Conservation (phyloP, 2,113 vertebrate genomes). For the Upupa epops region DNA sequence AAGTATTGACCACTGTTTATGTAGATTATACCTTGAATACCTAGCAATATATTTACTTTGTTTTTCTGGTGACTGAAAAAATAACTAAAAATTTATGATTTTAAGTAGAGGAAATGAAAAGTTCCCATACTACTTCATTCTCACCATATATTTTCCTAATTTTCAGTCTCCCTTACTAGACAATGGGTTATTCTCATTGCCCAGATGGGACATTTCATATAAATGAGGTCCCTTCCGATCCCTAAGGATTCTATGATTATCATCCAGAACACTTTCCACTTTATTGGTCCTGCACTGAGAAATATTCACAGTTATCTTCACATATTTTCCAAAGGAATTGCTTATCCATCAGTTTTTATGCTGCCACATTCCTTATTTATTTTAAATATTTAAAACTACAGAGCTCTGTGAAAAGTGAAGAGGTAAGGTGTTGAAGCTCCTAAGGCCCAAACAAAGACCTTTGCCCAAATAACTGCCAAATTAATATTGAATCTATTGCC, state of each 20-base stretch:
- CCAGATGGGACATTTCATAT: too few relatives aligned
- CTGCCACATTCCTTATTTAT: neutral
- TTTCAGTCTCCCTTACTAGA: neutral
- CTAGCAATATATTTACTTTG: neutral
- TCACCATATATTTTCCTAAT: neutral
- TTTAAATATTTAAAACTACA: conserved; percentile 1
- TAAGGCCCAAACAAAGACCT: too few relatives aligned
- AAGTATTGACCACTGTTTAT: neutral
- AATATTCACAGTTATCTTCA: neutral
- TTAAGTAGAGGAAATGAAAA: neutral
- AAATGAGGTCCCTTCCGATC: too few relatives aligned
- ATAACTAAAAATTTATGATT: neutral
- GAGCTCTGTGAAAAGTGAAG: neutral
- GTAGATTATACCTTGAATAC: neutral
- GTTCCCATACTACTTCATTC: accelerated
- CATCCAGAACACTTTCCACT: neutral
- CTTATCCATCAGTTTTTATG: neutral
- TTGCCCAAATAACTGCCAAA: too few relatives aligned
- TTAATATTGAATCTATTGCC: too few relatives aligned
- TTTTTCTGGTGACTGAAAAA: neutral
- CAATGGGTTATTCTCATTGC: neutral
- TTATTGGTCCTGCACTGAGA: neutral
- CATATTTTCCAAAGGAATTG: neutral
- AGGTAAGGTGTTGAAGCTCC: too few relatives aligned
- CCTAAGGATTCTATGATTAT: too few relatives aligned